Base-by-base conservation (phyloP, 2,888 invertebrate genomes). In the Ceramica pisi region DNA sequence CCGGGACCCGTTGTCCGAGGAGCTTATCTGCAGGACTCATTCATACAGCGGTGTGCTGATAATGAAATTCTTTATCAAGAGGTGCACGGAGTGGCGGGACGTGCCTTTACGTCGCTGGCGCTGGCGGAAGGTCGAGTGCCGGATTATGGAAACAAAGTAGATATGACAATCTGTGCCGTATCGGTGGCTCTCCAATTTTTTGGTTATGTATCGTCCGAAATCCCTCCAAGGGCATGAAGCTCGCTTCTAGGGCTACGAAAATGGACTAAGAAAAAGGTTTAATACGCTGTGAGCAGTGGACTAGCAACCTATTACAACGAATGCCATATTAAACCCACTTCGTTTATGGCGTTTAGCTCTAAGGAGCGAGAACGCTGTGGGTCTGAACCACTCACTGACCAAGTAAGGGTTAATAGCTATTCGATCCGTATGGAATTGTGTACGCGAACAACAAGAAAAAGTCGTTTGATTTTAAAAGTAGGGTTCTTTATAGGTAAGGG, bases 11-110 rank as follows among this genome's bases (percentile, higher is more conserved):
- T 80, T 84, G 86, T 82, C 80, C 81, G 74, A 84, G 80, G 81
- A 86, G 86, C 86, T 89, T 88, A 88, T 90, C 87, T 87, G 84
- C 87, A 87, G 89, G 87, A 89, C 88, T 90, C 89, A 93, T 91
- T 91, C 91, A 89, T 88, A 89, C 87, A 85, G 87, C 83, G 80
- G 88, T 88, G 89, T 88, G 89, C 91, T 91, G 90, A 91, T 94
- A 94, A 94, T 93, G 92, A 93, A 93, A 94, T 94, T 93, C 93
- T 93, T 92, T 93, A 93, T 92, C 91, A 92, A 91, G 91, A 90
- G 91, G 90, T 90, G 89, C 87, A 89, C 85, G 84, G 88, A 91
- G 91, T 89, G 91, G 87, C 82, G 89, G 85, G 86, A 91, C 93
- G 93, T 93, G 92, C 89, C 88, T 90, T 76, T 79, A 80, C 80